Conservation (phyloP, 2,113 vertebrate genomes). For the Zootoca vivipara region DNA sequence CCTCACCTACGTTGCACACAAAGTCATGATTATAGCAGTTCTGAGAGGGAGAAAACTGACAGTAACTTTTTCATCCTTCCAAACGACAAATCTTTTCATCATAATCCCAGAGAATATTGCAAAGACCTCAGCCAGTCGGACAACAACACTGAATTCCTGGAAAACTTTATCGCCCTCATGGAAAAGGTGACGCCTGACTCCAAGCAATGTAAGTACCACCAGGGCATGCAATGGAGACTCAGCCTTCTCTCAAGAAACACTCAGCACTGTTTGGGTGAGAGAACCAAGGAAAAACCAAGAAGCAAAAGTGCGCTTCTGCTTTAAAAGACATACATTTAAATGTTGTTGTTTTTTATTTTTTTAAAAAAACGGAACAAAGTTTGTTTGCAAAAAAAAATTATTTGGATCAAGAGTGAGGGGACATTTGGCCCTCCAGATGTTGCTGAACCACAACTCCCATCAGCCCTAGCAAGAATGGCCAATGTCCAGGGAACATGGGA, state of each 20-base stretch:
- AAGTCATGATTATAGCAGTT: conserved; percentile 14
- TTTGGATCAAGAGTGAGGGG: background rate
- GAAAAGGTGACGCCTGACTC: conserved; percentile 99
- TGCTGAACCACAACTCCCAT: background rate
- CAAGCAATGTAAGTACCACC: conserved; percentile 91
- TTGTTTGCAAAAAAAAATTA: background rate
- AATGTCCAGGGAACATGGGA: background rate
- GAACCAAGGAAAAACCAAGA: background rate
- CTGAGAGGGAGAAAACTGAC: conserved; percentile 52
- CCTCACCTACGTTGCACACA: background rate
- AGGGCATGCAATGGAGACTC: background rate
- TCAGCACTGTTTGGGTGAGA: background rate
- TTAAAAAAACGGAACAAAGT: background rate
- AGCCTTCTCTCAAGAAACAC: background rate
- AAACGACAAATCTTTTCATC: conserved; percentile 64
- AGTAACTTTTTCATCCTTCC: conserved; percentile 65
- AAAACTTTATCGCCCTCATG: conserved; percentile 98
- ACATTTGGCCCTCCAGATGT: background rate
- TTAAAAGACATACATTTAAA: background rate
- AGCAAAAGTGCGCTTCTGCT: background rate
- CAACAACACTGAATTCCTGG: conserved; percentile 99
- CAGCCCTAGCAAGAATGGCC: background rate
- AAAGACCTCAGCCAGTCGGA: conserved; percentile 95
- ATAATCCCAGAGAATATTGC: conserved; percentile 94
- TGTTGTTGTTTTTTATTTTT: background rate